Conservation (phyloP, 2,888 invertebrate species). For the Gari tellinella region DNA sequence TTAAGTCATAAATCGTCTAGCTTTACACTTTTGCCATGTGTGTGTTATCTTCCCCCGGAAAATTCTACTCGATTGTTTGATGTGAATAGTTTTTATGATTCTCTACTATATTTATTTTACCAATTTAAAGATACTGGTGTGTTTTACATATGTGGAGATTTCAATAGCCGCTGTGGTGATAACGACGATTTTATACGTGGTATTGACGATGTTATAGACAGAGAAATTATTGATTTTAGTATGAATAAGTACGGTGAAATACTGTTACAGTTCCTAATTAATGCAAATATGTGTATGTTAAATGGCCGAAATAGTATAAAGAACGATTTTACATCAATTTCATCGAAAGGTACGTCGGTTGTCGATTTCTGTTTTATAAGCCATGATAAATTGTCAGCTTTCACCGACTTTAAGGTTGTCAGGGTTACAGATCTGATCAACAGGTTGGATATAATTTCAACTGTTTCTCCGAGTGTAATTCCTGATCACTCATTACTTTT, state of each 20-base stretch:
- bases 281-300: conserved; percentile 39
- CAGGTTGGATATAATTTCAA: background rate
- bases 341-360: conserved; percentile 19
- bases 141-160: conserved; percentile 36
- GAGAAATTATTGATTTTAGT: conserved; percentile 43
- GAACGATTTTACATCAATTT: conserved; percentile 34
- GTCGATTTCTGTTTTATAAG: conserved; percentile 26
- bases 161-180: conserved; percentile 39
- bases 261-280: conserved; percentile 30
- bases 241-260: conserved; percentile 28
- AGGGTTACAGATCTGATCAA: conserved; percentile 4
- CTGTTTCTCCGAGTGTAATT: background rate
- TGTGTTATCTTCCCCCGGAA: conserved; percentile 21
- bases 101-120: conserved; percentile 10
- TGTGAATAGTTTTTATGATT: conserved; percentile 25
- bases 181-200: conserved; percentile 42
- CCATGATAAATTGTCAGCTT: conserved; percentile 9
- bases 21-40: conserved; percentile 7
- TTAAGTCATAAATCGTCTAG: too few species aligned
- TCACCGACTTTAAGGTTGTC: conserved; percentile 14
- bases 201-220: conserved; percentile 23
- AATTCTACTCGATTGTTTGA: conserved; percentile 23
- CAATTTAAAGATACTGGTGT: conserved; percentile 11
- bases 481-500: conserved; percentile 27
- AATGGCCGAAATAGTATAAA: conserved; percentile 25